phyloP scores from a whole-genome alignment of 2,888 invertebrate genomes.

The Monochamus alternatus region DNA sequence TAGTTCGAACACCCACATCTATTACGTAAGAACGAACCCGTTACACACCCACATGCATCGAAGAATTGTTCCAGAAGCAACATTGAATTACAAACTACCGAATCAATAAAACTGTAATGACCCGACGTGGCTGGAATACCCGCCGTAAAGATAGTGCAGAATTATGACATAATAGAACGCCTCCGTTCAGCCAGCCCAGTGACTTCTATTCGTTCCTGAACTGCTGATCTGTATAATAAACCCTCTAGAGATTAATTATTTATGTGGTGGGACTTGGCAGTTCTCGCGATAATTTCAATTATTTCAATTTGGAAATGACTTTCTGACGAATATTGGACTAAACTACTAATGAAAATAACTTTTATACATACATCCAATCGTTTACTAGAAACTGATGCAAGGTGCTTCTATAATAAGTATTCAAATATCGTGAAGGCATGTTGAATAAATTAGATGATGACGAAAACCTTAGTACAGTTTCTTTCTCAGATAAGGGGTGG shows the following conservation, averaged over 20 bases:
- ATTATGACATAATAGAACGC: neutral
- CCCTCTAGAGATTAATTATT: neutral
- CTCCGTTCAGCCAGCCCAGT: neutral
- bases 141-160: neutral
- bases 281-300: too few relatives aligned
- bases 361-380: too few relatives aligned
- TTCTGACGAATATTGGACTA: too few relatives aligned
- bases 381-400: too few relatives aligned
- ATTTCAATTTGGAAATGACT: too few relatives aligned
- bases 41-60: neutral
- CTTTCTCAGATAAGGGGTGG: too few relatives aligned
- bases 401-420: too few relatives aligned
- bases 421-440: too few relatives aligned
- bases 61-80: neutral
- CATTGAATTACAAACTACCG: neutral
- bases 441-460: too few relatives aligned
- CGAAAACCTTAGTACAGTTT: too few relatives aligned
- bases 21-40: neutral
- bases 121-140: neutral
- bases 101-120: conserved; percentile 12
- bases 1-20: too few relatives aligned
- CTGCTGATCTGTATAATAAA: neutral
- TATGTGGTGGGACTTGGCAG: neutral
- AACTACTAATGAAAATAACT: too few relatives aligned
- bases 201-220: neutral